Conservation (phyloP, 2,888 invertebrate genomes). For the Pseudococcus viburni region DNA sequence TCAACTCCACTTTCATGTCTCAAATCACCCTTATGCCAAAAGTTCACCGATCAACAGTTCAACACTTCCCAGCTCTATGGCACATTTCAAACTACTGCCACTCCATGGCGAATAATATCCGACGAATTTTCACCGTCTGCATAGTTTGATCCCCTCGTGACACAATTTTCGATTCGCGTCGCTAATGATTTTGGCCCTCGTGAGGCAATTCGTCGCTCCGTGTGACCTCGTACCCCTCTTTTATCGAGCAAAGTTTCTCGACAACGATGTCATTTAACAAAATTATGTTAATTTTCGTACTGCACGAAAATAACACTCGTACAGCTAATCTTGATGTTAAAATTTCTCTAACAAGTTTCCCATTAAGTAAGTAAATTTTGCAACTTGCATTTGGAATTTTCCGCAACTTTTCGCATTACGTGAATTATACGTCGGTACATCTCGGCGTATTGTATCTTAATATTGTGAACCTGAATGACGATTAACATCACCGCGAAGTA, state of each 20-base stretch:
- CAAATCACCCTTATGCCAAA: no score
- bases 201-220: background rate
- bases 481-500: background rate
- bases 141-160: background rate
- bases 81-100: background rate
- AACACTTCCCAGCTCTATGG: background rate
- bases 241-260: background rate
- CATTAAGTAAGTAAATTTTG: conserved; percentile 24
- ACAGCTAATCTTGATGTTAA: background rate
- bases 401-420: conserved; percentile 17
- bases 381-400: background rate
- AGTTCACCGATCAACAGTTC: no score
- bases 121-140: background rate
- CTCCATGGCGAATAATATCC: background rate
- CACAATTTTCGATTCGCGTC: background rate
- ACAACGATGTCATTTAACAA: conserved; percentile 4
- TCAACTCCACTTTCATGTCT: no score
- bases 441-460: background rate
- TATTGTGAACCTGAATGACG: background rate
- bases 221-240: background rate
- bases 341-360: conserved; percentile 28
- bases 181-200: conserved; percentile 1
- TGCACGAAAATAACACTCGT: background rate
- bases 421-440: background rate
- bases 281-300: conserved; percentile 17